Conservation (phyloP, 2,113 vertebrate species). For the Vimba vimba region DNA sequence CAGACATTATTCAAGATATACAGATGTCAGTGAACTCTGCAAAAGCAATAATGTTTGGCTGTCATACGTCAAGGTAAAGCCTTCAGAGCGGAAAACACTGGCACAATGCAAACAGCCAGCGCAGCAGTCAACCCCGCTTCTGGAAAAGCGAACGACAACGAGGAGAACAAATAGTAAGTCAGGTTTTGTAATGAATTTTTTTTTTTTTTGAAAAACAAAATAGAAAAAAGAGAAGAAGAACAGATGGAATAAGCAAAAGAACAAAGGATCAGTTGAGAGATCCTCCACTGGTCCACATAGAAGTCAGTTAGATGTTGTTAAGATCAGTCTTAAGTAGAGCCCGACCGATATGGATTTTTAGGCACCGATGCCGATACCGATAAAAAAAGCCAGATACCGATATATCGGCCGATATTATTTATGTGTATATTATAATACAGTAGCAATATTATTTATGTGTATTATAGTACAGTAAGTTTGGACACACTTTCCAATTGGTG, state of each 20-base stretch:
- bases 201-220: background rate
- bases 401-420: too few species aligned
- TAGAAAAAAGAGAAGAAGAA: background rate
- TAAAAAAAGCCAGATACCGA: too few species aligned
- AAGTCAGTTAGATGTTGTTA: background rate
- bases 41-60: slow-evolving; percentile 44
- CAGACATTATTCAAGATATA: slow-evolving; percentile 39
- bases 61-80: slow-evolving; percentile 19
- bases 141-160: slow-evolving; percentile 35
- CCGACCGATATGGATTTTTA: too few species aligned
- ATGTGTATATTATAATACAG: too few species aligned
- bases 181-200: background rate
- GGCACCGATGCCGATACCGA: too few species aligned
- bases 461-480: too few species aligned
- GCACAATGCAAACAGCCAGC: background rate
- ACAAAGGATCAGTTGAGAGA: slow-evolving; percentile 3
- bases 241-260: background rate
- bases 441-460: too few species aligned
- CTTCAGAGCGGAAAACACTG: background rate
- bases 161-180: slow-evolving; percentile 58
- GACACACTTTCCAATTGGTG: too few species aligned
- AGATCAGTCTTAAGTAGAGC: background rate
- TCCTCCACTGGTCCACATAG: background rate
- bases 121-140: background rate
- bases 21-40: slow-evolving; percentile 40